Evolutionary conservation across 1,140 invertebrate genomes (phyloP), one percentile per base, ranked within the genome.

Genomic region (Drosophila virilis): DNA sequence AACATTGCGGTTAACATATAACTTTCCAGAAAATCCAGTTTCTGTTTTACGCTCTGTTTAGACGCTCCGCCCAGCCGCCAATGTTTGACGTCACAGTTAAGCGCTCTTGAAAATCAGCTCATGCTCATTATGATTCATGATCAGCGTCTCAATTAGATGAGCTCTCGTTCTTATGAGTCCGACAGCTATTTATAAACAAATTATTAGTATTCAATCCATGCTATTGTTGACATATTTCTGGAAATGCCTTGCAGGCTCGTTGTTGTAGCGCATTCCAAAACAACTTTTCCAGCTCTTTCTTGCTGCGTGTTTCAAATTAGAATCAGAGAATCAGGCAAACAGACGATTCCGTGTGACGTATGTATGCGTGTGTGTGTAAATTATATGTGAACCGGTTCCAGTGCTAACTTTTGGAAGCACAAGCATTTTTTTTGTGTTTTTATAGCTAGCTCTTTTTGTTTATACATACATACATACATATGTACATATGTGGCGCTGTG

Each of bases 341-440:
- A 74, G 50, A 70, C 37, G n/a, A n/a, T 40, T 22, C n/a, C 32
- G 22, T 46, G 32, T 45, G 33, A 3, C 22, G 17, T 43, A 15
- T 4, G 10, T 32, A 37, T 43, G 46, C 37, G 15, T 54, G 37
- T 57, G 35, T 46, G 35, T 50, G 22, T 61, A 40, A 37, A 43
- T 55, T 42, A 71, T 37, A 74, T 55, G 66, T 33, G 37, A 80
- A 85, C 82, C 81, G 78, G 81, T 85, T 86, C 52, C 58, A 65
- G 55, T 61, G 38, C 38, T 52, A 60, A 48, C 35, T 58, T 72
- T 66, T 59, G 43, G 61, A 57, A 50, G 22, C 58, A 77, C 61
- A 68, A 64, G 22, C 22, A 28, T 22, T 57, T 55, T 71, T 61
- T 66, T 69, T 60, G 54, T 85, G 57, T 68, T 62, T 76, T 79